Evolutionary conservation across 2,888 invertebrate species (phyloP).

Genomic region (Chrysotoxum bicinctum): DNA sequence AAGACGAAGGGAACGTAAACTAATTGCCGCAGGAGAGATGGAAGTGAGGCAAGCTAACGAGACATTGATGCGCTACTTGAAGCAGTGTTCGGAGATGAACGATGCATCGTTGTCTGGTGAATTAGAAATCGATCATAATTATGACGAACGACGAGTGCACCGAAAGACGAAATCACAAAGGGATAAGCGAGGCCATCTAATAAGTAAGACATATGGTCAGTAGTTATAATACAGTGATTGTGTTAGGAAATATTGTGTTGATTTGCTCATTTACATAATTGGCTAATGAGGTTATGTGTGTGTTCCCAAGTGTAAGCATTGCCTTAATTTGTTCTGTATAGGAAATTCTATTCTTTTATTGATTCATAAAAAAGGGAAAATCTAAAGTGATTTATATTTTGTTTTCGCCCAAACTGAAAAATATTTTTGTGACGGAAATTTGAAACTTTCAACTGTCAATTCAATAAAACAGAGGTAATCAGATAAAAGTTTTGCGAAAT

Average conservation of each 20-base stretch:
- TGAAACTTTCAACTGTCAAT: constrained; percentile 33
- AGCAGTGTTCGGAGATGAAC: constrained; percentile 82
- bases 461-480: constrained; percentile 9
- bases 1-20: constrained; percentile 80
- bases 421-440: not conserved
- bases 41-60: constrained; percentile 82
- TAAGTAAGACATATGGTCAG: constrained; percentile 78
- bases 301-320: not conserved
- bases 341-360: not conserved
- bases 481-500: constrained; percentile 21
- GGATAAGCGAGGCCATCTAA: constrained; percentile 80
- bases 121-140: constrained; percentile 81
- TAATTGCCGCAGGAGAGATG: constrained; percentile 82
- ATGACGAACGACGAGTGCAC: constrained; percentile 81
- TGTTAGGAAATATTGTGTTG: not conserved
- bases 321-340: not conserved
- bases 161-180: constrained; percentile 81
- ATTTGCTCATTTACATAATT: not conserved
- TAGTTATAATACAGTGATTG: not conserved
- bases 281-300: not conserved
- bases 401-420: not conserved
- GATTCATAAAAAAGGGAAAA: not conserved
- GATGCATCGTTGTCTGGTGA: constrained; percentile 82
- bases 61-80: constrained; percentile 81
- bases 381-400: not conserved